Conservation (phyloP, 1,140 invertebrate species). For the Brachionus calyciflorus region DNA sequence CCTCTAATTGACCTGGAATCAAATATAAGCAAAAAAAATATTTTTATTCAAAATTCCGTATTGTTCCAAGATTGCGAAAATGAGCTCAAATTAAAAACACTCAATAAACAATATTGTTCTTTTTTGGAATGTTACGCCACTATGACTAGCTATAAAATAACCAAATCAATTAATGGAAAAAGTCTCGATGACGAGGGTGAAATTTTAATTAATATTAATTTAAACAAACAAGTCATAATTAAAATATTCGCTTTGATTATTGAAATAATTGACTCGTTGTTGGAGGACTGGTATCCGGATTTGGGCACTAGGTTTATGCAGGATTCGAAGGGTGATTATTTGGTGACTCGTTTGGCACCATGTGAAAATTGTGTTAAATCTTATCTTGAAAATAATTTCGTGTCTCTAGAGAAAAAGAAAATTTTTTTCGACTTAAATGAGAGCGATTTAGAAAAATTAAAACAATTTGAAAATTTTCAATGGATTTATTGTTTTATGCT, state of each 20-base stretch:
- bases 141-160: constrained; percentile 25
- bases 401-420: neutral
- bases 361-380: constrained; percentile 73
- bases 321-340: constrained; percentile 87
- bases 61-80: constrained; percentile 43
- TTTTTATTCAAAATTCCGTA: neutral
- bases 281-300: constrained; percentile 98
- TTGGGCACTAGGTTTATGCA: constrained; percentile 92
- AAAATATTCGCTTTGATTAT: constrained; percentile 45
- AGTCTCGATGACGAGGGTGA: neutral
- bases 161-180: neutral
- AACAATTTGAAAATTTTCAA: neutral
- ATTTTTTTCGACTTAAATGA: neutral
- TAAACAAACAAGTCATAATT: constrained; percentile 2
- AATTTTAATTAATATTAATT: constrained; percentile 8
- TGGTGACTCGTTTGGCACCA: constrained; percentile 88
- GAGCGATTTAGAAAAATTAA: neutral
- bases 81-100: neutral
- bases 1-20: constrained; percentile 50
- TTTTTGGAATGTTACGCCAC: constrained; percentile 32
- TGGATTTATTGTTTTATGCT: constrained; percentile 47
- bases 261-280: constrained; percentile 75
- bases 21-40: constrained; percentile 52
- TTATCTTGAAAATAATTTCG: constrained; percentile 47
- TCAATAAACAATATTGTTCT: constrained; percentile 36